Percentiles rank a stretch among this genome's conserved stretches.
phyloP scores from a whole-genome alignment of 2,888 invertebrate species.

The Netelia melanura region DNA sequence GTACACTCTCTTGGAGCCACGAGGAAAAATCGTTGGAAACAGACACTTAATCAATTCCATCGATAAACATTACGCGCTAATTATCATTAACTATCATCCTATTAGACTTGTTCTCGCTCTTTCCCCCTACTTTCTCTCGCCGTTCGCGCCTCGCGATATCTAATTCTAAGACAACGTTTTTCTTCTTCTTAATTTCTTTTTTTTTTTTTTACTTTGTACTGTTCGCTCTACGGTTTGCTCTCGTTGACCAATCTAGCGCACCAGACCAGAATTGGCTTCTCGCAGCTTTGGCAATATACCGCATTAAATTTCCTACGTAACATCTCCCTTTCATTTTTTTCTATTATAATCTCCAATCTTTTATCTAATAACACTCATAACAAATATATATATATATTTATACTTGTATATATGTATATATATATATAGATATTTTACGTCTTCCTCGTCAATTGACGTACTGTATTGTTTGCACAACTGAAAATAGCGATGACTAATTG shows the following conservation, averaged over 20 bases:
- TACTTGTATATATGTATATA: constrained; percentile 22
- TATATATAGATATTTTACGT: constrained; percentile 39
- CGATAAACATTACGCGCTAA: constrained; percentile 32
- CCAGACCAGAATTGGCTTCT: constrained; percentile 13
- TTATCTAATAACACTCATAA: constrained; percentile 64
- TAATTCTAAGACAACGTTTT: constrained; percentile 46
- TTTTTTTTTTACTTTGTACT: constrained; percentile 74
- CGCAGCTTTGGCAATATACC: constrained; percentile 23
- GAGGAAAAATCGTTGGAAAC: constrained; percentile 22
- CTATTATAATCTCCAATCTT: constrained; percentile 59
- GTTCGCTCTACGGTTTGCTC: constrained; percentile 74
- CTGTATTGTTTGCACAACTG: constrained; percentile 42
- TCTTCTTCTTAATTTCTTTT: constrained; percentile 24
- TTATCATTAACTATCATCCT: constrained; percentile 3
- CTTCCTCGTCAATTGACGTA: constrained; percentile 54
- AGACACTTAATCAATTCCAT: constrained; percentile 44
- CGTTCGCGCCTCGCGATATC: constrained; percentile 12
- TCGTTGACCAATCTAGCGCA: constrained; percentile 30
- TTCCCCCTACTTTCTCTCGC: constrained; percentile 11
- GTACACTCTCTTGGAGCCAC: neutral
- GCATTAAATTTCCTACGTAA: constrained; percentile 33
- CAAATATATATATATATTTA: constrained; percentile 58
- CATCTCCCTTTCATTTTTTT: constrained; percentile 12
- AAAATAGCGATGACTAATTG: neutral
- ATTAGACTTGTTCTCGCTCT: constrained; percentile 12